These are phyloP conservation scores for Lasioglossum figueresi DNA, from an alignment of 2,888 invertebrate genomes.

Conservation along the genomic window DNA sequence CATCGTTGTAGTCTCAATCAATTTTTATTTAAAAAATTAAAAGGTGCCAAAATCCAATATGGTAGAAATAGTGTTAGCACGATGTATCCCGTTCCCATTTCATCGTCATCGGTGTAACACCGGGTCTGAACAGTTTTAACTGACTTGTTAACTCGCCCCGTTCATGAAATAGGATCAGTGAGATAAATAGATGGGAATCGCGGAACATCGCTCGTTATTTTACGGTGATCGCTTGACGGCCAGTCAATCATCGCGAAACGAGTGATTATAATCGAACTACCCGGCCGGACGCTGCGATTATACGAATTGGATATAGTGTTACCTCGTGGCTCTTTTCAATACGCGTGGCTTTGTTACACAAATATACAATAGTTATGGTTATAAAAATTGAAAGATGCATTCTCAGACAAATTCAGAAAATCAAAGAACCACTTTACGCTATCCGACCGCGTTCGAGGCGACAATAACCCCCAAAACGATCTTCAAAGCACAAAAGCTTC, in stretches of 20 bases:
- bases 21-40: background rate
- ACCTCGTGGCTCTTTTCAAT: background rate
- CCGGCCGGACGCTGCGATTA: background rate
- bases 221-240: background rate
- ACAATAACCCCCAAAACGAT: background rate
- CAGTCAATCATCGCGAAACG: background rate
- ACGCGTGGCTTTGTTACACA: background rate
- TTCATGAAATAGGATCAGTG: background rate
- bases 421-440: too few species aligned
- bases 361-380: too few species aligned
- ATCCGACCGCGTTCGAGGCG: too few species aligned
- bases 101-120: background rate
- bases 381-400: too few species aligned
- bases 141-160: background rate
- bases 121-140: background rate
- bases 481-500: background rate
- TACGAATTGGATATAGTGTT: background rate
- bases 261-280: constrained; percentile 23
- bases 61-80: background rate
- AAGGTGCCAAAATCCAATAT: background rate
- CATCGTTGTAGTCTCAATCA: too few species aligned
- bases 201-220: background rate
- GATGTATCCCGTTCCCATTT: background rate
- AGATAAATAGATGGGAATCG: background rate
- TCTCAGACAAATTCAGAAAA: too few species aligned